Conservation (phyloP, 30 jellyfish, hydroid and myxozoan species). For the Chrysaora quinquecirrha region DNA sequence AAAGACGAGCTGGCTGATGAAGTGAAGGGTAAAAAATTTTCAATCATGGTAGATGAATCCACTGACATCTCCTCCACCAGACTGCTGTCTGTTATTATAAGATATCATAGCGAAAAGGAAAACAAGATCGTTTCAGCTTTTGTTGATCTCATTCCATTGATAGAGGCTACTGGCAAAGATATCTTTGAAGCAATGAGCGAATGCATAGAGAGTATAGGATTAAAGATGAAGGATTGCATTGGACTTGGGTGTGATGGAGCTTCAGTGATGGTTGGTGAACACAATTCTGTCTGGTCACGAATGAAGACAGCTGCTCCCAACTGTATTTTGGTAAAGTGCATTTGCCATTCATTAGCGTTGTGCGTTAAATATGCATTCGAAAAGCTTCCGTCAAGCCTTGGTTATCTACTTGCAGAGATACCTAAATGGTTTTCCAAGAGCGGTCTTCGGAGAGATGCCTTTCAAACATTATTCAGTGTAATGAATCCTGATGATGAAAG, state of each 20-base stretch:
- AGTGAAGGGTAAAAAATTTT: slow-evolving; percentile 25
- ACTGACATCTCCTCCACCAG: slow-evolving; percentile 37
- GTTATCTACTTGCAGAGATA: slow-evolving; percentile 38
- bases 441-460: slow-evolving; percentile 60
- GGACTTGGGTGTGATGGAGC: slow-evolving; percentile 64
- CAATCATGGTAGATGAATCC: slow-evolving; percentile 24
- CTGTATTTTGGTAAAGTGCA: slow-evolving; percentile 58
- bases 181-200: slow-evolving; percentile 23
- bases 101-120: slow-evolving; percentile 11
- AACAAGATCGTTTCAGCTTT: slow-evolving; percentile 34
- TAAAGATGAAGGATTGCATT: slow-evolving; percentile 47
- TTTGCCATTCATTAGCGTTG: slow-evolving; percentile 78
- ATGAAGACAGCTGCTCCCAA: slow-evolving; percentile 53
- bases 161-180: slow-evolving; percentile 48
- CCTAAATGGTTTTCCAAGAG: slow-evolving; percentile 81
- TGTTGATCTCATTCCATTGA: slow-evolving; percentile 58
- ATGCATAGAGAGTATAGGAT: slow-evolving; percentile 35
- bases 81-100: slow-evolving; percentile 5
- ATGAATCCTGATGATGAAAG: slow-evolving; percentile 59
- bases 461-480: slow-evolving; percentile 44
- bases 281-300: slow-evolving; percentile 54
- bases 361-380: slow-evolving; percentile 69
- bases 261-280: slow-evolving; percentile 62
- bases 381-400: slow-evolving; percentile 72
- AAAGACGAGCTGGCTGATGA: slow-evolving; percentile 37